Evolutionary conservation across 1,140 invertebrate species (phyloP).

Genomic region (Sitobion miscanthi): DNA sequence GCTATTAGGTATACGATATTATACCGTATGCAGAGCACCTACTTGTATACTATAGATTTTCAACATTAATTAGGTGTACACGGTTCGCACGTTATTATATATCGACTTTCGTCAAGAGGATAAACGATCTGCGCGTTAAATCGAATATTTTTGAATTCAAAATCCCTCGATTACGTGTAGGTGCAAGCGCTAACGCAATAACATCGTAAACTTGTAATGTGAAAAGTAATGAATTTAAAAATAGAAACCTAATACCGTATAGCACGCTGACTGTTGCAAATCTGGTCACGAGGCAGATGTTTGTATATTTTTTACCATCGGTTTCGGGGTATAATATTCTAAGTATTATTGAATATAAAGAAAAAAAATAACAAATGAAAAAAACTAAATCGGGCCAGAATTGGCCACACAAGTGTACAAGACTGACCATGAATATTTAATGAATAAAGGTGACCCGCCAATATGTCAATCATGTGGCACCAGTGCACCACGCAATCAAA

Average conservation of each 20-base stretch:
- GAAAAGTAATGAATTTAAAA: neutral
- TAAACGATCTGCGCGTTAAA: neutral
- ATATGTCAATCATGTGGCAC: too few species aligned
- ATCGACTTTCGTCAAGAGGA: neutral
- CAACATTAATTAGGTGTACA: neutral
- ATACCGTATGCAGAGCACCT: neutral
- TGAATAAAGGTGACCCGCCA: too few species aligned
- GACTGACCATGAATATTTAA: too few species aligned
- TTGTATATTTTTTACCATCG: neutral
- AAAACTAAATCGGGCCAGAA: too few species aligned
- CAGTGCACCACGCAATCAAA: too few species aligned
- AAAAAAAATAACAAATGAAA: neutral
- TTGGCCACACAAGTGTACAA: too few species aligned
- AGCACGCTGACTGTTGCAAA: neutral
- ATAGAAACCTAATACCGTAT: neutral
- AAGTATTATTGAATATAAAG: neutral
- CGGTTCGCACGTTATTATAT: neutral
- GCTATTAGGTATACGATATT: neutral
- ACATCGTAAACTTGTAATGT: neutral
- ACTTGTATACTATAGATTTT: neutral
- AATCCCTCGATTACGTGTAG: neutral
- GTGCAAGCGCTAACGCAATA: neutral
- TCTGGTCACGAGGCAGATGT: neutral
- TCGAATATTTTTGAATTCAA: neutral
- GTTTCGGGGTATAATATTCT: neutral